phyloP scores from a whole-genome alignment of 2,888 invertebrate genomes.

The Oligia fasciuncula region DNA sequence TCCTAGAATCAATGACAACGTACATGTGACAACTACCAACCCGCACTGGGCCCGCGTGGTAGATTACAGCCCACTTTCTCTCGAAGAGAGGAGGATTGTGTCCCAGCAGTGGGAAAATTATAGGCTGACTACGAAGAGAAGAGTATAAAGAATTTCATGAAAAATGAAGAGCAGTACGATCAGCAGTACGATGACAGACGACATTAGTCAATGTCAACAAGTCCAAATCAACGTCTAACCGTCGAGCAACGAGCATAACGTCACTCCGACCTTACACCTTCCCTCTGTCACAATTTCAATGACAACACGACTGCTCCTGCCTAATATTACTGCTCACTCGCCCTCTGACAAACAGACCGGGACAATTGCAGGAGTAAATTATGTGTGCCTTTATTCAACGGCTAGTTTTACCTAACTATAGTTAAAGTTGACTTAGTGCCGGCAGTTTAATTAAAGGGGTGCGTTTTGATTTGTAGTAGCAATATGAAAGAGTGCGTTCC shows the following conservation, averaged over 20 bases:
- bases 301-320: slow-evolving; percentile 11
- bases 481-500: slow-evolving; percentile 76
- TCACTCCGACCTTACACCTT: neutral
- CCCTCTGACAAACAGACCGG: slow-evolving; percentile 72
- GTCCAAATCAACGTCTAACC: slow-evolving; percentile 6
- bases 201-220: neutral
- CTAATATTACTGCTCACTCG: slow-evolving; percentile 49
- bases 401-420: slow-evolving; percentile 78
- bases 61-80: neutral
- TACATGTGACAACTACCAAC: neutral
- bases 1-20: neutral
- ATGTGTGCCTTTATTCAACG: slow-evolving; percentile 79
- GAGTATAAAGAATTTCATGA: no score
- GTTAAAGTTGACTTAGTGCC: slow-evolving; percentile 85
- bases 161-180: neutral
- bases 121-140: neutral
- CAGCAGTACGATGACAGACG: neutral
- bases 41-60: neutral
- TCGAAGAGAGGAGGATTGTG: neutral
- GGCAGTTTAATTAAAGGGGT: slow-evolving; percentile 87
- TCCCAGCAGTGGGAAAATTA: no score
- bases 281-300: slow-evolving; percentile 1
- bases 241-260: neutral
- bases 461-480: slow-evolving; percentile 84
- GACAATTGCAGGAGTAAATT: slow-evolving; percentile 81